phyloP scores from a whole-genome alignment of 2,888 invertebrate species.

The Pachycephus smyrnensis region DNA sequence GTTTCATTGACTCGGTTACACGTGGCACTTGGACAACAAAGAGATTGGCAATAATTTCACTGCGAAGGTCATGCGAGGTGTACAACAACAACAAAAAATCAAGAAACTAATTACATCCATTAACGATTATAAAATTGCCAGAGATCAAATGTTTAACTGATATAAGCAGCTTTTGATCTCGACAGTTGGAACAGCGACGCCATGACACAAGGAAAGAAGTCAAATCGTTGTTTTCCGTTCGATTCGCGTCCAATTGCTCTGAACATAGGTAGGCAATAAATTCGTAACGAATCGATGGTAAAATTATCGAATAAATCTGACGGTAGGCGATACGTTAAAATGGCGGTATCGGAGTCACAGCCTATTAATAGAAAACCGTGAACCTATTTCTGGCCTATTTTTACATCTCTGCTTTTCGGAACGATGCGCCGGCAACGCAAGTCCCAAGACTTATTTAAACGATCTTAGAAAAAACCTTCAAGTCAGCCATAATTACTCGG shows the following conservation, averaged over 20 bases:
- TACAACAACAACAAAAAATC: background rate
- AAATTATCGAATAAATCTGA: background rate
- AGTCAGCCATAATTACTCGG: background rate
- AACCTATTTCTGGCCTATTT: conserved; percentile 15
- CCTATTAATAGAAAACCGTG: conserved; percentile 14
- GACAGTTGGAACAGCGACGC: background rate
- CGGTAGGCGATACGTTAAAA: background rate
- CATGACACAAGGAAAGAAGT: background rate
- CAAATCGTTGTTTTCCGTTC: background rate
- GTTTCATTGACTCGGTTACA: background rate
- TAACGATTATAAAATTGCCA: background rate
- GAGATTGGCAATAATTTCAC: background rate
- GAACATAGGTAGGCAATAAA: background rate
- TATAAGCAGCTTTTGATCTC: background rate
- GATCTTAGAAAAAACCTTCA: background rate
- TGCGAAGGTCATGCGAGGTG: background rate
- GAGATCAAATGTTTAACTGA: background rate
- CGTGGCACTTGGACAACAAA: background rate
- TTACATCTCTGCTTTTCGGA: conserved; percentile 1
- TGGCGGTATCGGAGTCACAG: conserved; percentile 2
- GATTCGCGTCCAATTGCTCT: background rate
- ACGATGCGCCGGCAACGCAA: background rate
- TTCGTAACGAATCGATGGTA: background rate
- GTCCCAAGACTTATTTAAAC: background rate
- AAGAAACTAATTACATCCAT: background rate